phyloP scores from a whole-genome alignment of 2,797 vertebrate genomes.

The Acrocephalus scirpaceus region DNA sequence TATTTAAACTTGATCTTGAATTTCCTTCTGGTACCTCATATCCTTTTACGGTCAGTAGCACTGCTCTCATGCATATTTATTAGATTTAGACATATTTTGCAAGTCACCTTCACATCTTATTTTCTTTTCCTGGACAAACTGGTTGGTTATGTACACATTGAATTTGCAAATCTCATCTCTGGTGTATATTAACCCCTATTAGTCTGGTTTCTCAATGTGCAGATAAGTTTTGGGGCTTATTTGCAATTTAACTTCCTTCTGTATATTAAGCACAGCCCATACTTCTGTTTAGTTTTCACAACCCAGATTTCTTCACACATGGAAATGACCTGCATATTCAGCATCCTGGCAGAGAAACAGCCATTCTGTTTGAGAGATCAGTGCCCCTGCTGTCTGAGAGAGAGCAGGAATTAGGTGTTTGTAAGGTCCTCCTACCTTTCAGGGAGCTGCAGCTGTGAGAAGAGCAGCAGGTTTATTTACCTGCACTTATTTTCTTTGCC shows the following conservation, averaged over 20 bases:
- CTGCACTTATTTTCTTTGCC: background rate
- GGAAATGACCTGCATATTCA: background rate
- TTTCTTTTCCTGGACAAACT: constrained; percentile 61
- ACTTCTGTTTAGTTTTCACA: background rate
- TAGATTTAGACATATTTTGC: constrained; percentile 46
- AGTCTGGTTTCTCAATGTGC: background rate
- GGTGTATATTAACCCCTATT: constrained; percentile 17
- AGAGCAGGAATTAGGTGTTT: background rate
- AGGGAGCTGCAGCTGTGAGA: background rate
- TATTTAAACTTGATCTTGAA: constrained; percentile 2
- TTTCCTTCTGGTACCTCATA: constrained; percentile 1
- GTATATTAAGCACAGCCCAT: background rate
- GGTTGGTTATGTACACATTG: constrained; percentile 12
- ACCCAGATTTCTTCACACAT: background rate
- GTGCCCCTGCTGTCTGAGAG: background rate
- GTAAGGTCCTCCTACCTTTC: background rate
- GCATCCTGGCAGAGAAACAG: background rate
- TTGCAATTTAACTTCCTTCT: background rate
- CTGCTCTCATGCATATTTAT: constrained; percentile 2
- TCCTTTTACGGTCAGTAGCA: constrained; percentile 3
- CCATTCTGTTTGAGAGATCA: background rate
- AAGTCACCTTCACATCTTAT: constrained; percentile 62
- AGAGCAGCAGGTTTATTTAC: background rate
- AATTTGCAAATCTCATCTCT: constrained; percentile 63
- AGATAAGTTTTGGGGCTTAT: background rate